These are phyloP conservation scores for Mycetomoellerius zeteki DNA, from an alignment of 1,140 invertebrate genomes.

Conservation along the genomic window DNA sequence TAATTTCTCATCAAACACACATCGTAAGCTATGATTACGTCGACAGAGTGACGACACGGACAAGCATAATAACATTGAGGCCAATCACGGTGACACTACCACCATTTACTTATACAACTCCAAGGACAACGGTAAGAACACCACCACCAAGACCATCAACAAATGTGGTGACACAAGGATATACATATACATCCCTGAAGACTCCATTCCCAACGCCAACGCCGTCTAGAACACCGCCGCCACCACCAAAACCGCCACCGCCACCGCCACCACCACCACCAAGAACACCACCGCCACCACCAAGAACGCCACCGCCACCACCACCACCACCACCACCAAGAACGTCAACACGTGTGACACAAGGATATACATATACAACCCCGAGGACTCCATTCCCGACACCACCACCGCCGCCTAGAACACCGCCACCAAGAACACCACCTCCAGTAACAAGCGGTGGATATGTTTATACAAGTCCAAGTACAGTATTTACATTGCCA, in stretches of 20 bases:
- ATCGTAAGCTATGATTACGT: conserved; percentile 14
- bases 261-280: not conserved
- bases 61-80: not conserved
- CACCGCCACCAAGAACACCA: not conserved
- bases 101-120: not conserved
- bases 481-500: not conserved
- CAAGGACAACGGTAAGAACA: not conserved
- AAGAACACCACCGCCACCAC: not conserved
- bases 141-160: conserved; percentile 31
- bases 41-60: conserved; percentile 10
- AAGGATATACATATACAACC: not conserved
- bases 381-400: not conserved
- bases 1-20: not conserved
- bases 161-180: not conserved
- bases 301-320: not conserved
- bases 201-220: conserved; percentile 25
- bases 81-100: conserved; percentile 3
- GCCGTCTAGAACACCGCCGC: not conserved
- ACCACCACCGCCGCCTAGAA: not conserved
- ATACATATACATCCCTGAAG: conserved; percentile 48
- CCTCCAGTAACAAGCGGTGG: conserved; percentile 24
- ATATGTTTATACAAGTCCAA: not conserved
- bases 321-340: not conserved
- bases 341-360: not conserved
- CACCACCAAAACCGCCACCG: no score